Conservation (phyloP, 2,113 vertebrate genomes). For the Xiphophorus hellerii region DNA sequence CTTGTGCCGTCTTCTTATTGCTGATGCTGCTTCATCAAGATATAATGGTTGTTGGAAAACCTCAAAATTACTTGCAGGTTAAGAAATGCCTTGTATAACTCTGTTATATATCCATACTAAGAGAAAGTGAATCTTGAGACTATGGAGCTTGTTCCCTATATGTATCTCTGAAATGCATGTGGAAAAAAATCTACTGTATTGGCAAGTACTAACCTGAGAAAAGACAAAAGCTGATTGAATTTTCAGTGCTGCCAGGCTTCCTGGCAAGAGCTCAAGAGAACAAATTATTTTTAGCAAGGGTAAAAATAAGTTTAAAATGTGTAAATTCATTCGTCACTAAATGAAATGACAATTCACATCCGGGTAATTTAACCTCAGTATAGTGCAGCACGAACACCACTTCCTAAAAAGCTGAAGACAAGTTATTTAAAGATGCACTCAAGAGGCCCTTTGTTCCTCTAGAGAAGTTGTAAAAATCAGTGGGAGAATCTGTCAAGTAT, state of each 20-base stretch:
- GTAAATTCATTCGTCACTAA: not conserved
- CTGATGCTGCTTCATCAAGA: not conserved
- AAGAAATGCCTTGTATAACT: not conserved
- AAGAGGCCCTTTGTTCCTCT: not conserved
- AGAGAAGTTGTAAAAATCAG: not conserved
- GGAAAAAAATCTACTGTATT: not conserved
- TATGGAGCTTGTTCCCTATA: no score
- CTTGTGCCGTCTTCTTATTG: conserved; percentile 15
- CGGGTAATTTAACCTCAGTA: not conserved
- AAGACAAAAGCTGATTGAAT: not conserved
- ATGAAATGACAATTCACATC: not conserved
- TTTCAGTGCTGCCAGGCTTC: no score
- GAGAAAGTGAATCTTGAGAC: not conserved
- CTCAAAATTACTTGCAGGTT: conserved; percentile 3
- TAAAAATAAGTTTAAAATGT: not conserved
- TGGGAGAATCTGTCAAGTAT: not conserved
- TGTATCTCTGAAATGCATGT: not conserved
- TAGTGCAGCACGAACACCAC: not conserved
- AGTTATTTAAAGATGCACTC: not conserved
- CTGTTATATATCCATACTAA: not conserved
- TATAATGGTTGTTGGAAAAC: conserved; percentile 13
- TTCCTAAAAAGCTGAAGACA: not conserved
- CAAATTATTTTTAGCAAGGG: not conserved
- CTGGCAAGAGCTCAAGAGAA: no score
- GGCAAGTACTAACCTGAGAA: not conserved